Conservation (phyloP, 2,797 vertebrate genomes). For the Rhadinocentrus ornatus region DNA sequence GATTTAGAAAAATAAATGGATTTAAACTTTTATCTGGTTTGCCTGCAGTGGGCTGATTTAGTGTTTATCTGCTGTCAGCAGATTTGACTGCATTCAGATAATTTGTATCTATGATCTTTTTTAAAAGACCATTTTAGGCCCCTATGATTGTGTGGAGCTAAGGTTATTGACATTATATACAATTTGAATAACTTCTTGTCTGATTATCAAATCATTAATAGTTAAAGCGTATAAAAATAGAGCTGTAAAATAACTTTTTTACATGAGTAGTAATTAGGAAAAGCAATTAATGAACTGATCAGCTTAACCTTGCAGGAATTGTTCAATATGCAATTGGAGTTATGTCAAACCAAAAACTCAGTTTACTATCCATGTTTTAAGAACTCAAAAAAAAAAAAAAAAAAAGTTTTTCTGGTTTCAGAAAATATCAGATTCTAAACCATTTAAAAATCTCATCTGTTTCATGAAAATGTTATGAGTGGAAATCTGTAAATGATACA, state of each 20-base stretch:
- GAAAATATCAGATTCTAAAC: background rate
- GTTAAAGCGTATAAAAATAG: background rate
- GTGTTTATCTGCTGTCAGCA: too few relatives aligned
- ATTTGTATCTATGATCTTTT: too few relatives aligned
- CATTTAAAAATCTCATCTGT: background rate
- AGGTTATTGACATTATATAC: background rate
- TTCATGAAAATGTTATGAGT: background rate
- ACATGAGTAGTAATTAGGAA: background rate
- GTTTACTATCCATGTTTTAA: background rate
- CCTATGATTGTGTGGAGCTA: background rate
- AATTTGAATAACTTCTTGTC: background rate
- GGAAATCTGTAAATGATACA: background rate
- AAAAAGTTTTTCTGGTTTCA: background rate
- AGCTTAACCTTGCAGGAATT: background rate
- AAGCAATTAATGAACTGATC: background rate
- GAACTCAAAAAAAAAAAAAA: background rate
- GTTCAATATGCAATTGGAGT: background rate
- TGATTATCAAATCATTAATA: background rate
- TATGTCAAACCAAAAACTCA: background rate
- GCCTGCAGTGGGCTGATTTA: too few relatives aligned
- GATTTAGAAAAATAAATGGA: background rate
- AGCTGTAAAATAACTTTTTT: too few relatives aligned
- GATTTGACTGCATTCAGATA: too few relatives aligned
- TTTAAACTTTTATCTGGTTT: too few relatives aligned
- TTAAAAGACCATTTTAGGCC: slow-evolving; percentile 13